Base-by-base conservation (phyloP, 2,113 vertebrate species). In the Nerophis ophidion region DNA sequence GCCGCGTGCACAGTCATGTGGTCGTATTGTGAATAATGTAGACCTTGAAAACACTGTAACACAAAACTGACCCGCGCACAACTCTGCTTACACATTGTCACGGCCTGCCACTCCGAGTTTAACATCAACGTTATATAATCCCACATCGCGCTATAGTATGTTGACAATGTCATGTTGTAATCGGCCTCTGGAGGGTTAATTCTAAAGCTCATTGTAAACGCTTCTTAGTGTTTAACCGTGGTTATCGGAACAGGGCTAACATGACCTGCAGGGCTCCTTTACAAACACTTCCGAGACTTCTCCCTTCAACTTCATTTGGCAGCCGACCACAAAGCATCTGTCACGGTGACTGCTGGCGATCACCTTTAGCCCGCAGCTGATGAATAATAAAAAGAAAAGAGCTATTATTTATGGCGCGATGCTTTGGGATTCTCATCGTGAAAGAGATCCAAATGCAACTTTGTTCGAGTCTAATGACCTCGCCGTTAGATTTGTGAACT, bases 241-340 rank as follows among this genome's bases (percentile, higher is more conserved):
- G 81, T 85, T 85, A 84, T 86, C 76, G 66, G 74, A 81, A 82
- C 79, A 76, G 75, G 65, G 63, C 61, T 79, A 75, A 88, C 82
- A 79, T 72, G 83, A 85, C 80, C 68, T 73, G 77, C 62, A 68
- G 52, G 80, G 58, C 77, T 86, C 76, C 79, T 75, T 86, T 77
- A 83, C 81, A 84, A 83, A 81, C 80, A 84, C 84, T 84, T 87
- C 81, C 67, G 76, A 85, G 78, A 84, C 84, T 79, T 87, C 82
- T 87, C 85, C 84, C 77, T 82, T 82, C 54, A 71, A 76, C 67
- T 56, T 64, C 56, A 9, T 69, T 83, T 89, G 84, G 84, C 83
- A 86, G 62, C 60, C 34, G 52, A 77, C 84, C 86, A 88, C 83
- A 82, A 84, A 72, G 74, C 73, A 81, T 84, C 81, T 83, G 86